Evolutionary conservation across 2,888 invertebrate genomes (phyloP).

Genomic region (Cetonia aurata): DNA sequence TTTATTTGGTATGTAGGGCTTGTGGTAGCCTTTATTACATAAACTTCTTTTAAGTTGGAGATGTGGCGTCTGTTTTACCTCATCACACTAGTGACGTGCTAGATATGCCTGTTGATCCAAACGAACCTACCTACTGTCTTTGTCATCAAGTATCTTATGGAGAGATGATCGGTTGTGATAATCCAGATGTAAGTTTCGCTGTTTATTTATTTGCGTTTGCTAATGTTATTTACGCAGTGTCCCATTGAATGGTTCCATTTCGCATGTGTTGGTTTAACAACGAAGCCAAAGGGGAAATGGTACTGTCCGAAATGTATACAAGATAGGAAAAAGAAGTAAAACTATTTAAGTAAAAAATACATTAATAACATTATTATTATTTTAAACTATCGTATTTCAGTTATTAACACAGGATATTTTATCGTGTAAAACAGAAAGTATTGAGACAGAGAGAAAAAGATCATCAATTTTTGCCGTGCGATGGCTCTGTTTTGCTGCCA

Average conservation of each 20-base stretch:
- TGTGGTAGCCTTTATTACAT: neutral
- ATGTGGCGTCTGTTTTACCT: constrained; percentile 65
- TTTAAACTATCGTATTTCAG: neutral
- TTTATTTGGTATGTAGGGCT: neutral
- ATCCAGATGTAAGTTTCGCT: constrained; percentile 80
- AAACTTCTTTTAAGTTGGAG: constrained; percentile 57
- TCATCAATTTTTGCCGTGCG: no score
- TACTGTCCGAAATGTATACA: constrained; percentile 94
- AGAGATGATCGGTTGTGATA: constrained; percentile 98
- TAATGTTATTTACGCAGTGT: constrained; percentile 69
- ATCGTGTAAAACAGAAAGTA: neutral
- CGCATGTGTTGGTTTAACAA: constrained; percentile 90
- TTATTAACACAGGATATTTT: no score
- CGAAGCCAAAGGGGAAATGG: constrained; percentile 96
- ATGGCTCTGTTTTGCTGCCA: no score
- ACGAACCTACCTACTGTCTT: constrained; percentile 98
- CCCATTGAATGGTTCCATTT: constrained; percentile 98
- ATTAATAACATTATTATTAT: neutral
- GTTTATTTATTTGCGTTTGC: neutral
- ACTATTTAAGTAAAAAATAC: neutral
- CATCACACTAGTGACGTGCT: constrained; percentile 91
- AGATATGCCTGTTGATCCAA: constrained; percentile 95
- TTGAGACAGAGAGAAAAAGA: neutral
- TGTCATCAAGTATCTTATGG: constrained; percentile 98
- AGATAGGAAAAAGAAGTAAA: constrained; percentile 83